Percentiles rank a stretch among this genome's conserved stretches.
phyloP scores from a whole-genome alignment of 2,888 invertebrate genomes.

The Sarcophaga variegata region DNA sequence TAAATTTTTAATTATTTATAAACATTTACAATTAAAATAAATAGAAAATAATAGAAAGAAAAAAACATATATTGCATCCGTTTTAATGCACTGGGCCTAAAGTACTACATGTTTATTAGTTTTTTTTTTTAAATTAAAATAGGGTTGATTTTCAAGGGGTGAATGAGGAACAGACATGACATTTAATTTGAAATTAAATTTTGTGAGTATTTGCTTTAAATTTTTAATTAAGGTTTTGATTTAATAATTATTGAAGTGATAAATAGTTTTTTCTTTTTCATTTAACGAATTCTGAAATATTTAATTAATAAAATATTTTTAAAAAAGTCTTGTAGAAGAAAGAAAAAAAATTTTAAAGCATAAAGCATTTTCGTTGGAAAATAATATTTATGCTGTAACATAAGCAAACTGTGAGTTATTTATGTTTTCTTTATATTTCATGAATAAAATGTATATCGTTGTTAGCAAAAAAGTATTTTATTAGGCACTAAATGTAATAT shows the following conservation, averaged over 20 bases:
- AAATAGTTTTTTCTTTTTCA: neutral
- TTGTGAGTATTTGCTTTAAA: constrained; percentile 26
- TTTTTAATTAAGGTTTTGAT: constrained; percentile 66
- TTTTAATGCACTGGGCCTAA: constrained; percentile 43
- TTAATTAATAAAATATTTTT: constrained; percentile 48
- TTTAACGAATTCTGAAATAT: neutral
- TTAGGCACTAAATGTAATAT: constrained; percentile 68
- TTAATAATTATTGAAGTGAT: constrained; percentile 63
- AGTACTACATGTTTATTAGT: constrained; percentile 40
- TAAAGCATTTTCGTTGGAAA: too few relatives aligned
- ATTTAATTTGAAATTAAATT: constrained; percentile 26
- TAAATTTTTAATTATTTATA: neutral
- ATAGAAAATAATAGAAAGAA: constrained; percentile 30
- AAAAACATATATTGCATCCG: constrained; percentile 55
- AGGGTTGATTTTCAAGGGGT: neutral
- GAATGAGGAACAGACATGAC: constrained; percentile 46
- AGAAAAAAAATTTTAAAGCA: neutral
- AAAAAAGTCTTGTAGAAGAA: constrained; percentile 51
- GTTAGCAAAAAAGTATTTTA: constrained; percentile 65
- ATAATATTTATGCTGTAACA: too few relatives aligned
- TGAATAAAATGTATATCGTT: constrained; percentile 39
- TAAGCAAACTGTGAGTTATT: neutral
- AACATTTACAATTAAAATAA: constrained; percentile 14
- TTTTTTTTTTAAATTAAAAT: constrained; percentile 2
- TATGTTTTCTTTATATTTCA: neutral